Evolutionary conservation across 2,113 vertebrate species (phyloP), one percentile per base, ranked within the genome.

Genomic region (Chloebia gouldiae): DNA sequence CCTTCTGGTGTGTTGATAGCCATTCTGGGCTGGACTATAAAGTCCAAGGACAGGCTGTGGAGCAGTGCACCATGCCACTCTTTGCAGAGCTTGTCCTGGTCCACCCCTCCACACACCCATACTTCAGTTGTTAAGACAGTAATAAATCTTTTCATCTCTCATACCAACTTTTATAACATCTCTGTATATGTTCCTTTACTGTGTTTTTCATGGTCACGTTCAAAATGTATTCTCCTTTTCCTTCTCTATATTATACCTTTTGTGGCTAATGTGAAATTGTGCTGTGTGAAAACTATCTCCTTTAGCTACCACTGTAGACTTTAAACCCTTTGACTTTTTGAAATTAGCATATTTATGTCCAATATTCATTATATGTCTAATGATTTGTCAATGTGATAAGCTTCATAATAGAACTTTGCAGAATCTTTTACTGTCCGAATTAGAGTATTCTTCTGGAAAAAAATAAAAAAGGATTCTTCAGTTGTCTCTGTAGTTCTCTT

Each of bases 381-480:
- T 42, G 35, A 57, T 60, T 92, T 57, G 61, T 11, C 28, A 60
- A 24, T 54, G 65, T 45, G 13, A 8, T 21, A 66, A 63, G 12
- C 11, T 59, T 39, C 15, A 53, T 44, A 76, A 51, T 1, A 65
- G 7, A 28, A 65, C 28, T 70, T 89, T 56, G 5, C n/a, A 70
- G 23, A 81, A 54, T 24, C 1, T n/a, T 71, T 83, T 69, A 11
- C 10, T 60, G 4, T 56, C 31, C 60, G 18, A 69, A 77, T 77
- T 6, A 78, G 9, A 65, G 5, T 16, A 84, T 37, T 86, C 11
- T 7, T 65, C 12, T 53, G 20, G 3, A 3, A 7, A 18, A 56
- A 47, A 10, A 18, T 53, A 6, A 21, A 16, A 18, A 65, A 7
- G 0, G 13, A 40, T 13, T 50, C 7, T 4, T 28, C 18, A 60